Base-by-base conservation (phyloP, 2,113 vertebrate species). In the Eulemur macaco region DNA sequence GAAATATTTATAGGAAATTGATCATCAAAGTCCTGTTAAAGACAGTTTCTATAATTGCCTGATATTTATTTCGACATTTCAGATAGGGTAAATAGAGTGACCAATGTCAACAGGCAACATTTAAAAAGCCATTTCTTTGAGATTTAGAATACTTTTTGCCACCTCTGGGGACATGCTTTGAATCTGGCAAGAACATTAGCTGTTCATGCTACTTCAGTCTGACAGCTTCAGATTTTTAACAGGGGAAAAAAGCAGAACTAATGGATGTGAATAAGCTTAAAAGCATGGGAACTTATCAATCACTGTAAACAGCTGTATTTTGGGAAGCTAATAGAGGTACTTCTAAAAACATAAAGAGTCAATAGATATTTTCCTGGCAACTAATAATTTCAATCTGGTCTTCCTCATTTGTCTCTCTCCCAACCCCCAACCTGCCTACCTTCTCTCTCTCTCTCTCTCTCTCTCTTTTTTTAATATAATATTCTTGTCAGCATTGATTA, bases 211-310 rank as follows among this genome's bases (percentile, higher is more conserved):
- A 77, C 98, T 98, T 98, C 94, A 95, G 17, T 88, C 90, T 99
- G 98, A 98, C 98, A 99, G 98, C 97, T 98, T 96, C 97, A 97
- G 98, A 98, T 97, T 99, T 98, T 98, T 97, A 98, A 95, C 98
- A 98, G 97, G 82, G 97, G 97, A 85, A 97, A 97, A 97, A 98
- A 60, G 90, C 97, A 98, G 96, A 98, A 97, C 96, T 98, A 98
- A 99, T 99, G 98, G 98, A 98, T 90, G 89, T 94, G 97, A 98
- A 98, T 97, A 93, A 98, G 97, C 97, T 98, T 98, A 98, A 98
- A 98, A 99, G 98, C 98, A 96, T 92, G 94, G 42, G 92, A 98
- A 98, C 96, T 98, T 98, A 99, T 98, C 98, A 98, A 98, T 98
- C 98, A 98, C 45, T 64, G 29, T 94, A 98, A 98, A 97, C 95